Evolutionary conservation across 2,797 vertebrate genomes (phyloP), one percentile per base, ranked within the genome.

Genomic region (Peromyscus aztecus): DNA sequence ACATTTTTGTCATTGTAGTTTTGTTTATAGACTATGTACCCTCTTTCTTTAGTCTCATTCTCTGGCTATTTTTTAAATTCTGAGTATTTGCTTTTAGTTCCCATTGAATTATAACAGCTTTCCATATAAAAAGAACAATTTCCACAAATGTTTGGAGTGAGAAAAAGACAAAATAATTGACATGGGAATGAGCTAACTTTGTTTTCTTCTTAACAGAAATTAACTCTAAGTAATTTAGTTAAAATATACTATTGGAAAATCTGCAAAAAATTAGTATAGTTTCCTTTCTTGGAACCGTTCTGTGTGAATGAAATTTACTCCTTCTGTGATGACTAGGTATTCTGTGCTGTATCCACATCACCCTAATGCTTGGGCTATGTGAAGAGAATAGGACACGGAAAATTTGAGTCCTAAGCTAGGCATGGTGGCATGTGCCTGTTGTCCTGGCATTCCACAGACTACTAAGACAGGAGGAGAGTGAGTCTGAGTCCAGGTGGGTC

Each of bases 201-300:
- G 87, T 63, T 89, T 81, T 80, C 12, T 91, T 76, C 12, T 87
- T 94, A 75, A 57, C n/a, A 85, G 9, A 89, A 94, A 81, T 43
- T 65, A 92, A 69, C 19, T 82, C 65, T 37, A 76, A 67, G 78
- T 76, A 94, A 90, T 52, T 91, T 77, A 55, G 49, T 61, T 71
- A n/a, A 8, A 43, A 46, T 46, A 34, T 40, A 61, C 3, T 61
- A 59, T 14, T 14, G 31, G 4, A 90, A 61, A 92, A 75, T 61
- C 17, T 61, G 6, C 40, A 67, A 46, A 93, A 27, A 77, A 78
- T 77, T 61, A 46, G 17, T 81, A 10, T 55, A 12, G n/a, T 85
- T 94, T 13, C 43, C 49, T 78, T 95, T 87, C 78, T 40, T 67
- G 69, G 8, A 34, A 77, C 11, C 49, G 27, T 43, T 34, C 19